phyloP scores from a whole-genome alignment of 2,888 invertebrate species.

The Ctenicera cuprea region DNA sequence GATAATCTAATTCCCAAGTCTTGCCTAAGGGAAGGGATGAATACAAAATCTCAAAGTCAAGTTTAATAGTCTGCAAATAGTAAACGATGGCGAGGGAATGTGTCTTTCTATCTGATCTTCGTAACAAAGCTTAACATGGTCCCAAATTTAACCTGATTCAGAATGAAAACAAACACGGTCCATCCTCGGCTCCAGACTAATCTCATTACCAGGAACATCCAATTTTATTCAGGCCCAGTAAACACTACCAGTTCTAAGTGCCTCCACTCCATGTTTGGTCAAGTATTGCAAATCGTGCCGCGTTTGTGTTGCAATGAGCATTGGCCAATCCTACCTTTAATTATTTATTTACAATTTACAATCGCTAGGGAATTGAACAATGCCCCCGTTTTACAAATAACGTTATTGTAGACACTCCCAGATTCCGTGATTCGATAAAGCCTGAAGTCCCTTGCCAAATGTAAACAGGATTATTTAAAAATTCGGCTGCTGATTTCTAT shows the following conservation, averaged over 20 bases:
- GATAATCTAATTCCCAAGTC: background rate
- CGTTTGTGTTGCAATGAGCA: slow-evolving; percentile 14
- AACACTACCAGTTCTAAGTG: background rate
- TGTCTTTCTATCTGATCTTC: background rate
- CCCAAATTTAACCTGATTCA: background rate
- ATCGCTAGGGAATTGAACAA: slow-evolving; percentile 21
- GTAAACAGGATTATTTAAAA: background rate
- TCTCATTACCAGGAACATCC: slow-evolving; percentile 3
- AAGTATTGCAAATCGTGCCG: slow-evolving; percentile 11
- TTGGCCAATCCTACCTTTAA: slow-evolving; percentile 20
- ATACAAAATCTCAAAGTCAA: background rate
- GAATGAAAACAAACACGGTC: background rate
- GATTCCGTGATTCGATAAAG: slow-evolving; percentile 2
- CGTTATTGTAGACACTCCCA: slow-evolving; percentile 18
- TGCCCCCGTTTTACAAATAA: slow-evolving; percentile 7
- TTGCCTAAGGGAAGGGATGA: background rate
- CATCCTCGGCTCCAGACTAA: background rate
- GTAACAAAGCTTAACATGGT: background rate
- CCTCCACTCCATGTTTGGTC: background rate
- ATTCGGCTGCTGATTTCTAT: background rate
- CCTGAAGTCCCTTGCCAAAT: background rate
- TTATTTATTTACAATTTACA: slow-evolving; percentile 21
- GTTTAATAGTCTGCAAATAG: background rate
- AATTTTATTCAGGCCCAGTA: slow-evolving; percentile 10
- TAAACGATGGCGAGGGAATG: background rate